phyloP scores from a whole-genome alignment of 2,113 vertebrate species.

The Eptatretus burgeri region DNA sequence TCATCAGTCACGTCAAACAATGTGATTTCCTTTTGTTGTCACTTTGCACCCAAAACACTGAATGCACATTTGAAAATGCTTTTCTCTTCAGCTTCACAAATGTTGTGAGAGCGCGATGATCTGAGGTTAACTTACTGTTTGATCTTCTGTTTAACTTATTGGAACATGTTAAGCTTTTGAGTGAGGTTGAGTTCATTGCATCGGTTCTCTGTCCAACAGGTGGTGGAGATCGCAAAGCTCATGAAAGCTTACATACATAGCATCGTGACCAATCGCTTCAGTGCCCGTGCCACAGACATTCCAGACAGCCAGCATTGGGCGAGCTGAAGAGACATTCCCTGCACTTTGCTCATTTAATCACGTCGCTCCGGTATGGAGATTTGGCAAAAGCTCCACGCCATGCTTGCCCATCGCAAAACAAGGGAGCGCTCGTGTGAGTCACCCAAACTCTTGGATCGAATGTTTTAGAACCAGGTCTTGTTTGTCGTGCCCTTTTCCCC shows the following conservation, averaged over 20 bases:
- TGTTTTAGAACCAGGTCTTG: no score
- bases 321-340: not conserved
- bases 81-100: not conserved
- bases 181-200: not conserved
- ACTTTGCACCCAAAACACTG: no score
- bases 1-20: no score
- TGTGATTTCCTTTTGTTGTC: no score
- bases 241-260: slow-evolving; percentile 99
- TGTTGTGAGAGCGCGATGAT: not conserved
- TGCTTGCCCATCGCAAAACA: not conserved
- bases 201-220: slow-evolving; percentile 19
- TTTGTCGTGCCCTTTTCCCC: no score
- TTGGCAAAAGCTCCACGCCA: not conserved
- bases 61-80: no score
- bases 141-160: not conserved
- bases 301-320: not conserved
- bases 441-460: no score
- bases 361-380: not conserved
- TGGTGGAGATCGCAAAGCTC: slow-evolving; percentile 83
- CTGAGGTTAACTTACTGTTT: not conserved
- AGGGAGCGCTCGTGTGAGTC: not conserved
- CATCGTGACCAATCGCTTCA: slow-evolving; percentile 92
- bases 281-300: slow-evolving; percentile 19
- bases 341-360: not conserved
- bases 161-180: not conserved